Conservation (phyloP, 2,113 vertebrate species). For the Charadrius vociferus region DNA sequence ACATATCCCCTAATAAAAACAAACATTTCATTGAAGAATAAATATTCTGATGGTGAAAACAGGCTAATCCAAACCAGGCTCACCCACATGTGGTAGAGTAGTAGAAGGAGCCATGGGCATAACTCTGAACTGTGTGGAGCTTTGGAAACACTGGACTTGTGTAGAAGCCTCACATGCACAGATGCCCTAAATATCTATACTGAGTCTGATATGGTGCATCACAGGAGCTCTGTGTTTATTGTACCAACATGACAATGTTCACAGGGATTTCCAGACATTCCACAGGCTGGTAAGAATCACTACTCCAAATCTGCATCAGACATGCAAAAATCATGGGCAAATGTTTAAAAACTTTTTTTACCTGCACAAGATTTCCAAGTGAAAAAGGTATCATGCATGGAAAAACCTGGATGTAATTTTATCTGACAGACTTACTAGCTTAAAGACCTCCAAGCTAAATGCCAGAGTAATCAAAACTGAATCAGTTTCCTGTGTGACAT, state of each 20-base stretch:
- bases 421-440: background rate
- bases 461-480: background rate
- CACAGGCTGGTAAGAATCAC: background rate
- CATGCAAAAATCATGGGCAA: background rate
- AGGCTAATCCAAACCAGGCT: background rate
- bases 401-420: background rate
- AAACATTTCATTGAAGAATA: background rate
- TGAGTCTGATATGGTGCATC: background rate
- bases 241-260: background rate
- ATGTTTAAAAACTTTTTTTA: background rate
- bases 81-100: accelerated
- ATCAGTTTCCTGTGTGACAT: background rate
- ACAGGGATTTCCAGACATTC: background rate
- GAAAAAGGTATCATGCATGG: background rate
- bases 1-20: background rate
- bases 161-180: background rate
- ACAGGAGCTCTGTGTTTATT: background rate
- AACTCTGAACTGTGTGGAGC: background rate
- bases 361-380: background rate
- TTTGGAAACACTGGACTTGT: background rate
- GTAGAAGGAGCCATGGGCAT: background rate
- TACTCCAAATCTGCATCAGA: background rate
- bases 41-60: background rate
- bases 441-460: background rate
- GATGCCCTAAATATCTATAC: background rate